Evolutionary conservation across 2,888 invertebrate species (phyloP).

Genomic region (Synanthedon tipuliformis): DNA sequence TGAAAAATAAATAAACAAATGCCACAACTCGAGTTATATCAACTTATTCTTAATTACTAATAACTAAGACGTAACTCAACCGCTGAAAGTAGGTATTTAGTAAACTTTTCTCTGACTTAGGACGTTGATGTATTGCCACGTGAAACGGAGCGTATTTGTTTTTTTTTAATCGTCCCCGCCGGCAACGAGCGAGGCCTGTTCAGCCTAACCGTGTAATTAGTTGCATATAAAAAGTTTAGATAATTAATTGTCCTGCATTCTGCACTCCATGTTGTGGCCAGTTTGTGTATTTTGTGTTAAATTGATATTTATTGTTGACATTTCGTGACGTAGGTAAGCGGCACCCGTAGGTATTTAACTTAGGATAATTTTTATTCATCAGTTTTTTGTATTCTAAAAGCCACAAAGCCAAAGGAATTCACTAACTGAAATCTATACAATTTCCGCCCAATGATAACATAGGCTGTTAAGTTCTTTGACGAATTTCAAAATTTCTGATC

Average conservation of each 20-base stretch:
- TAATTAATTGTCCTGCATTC: conserved; percentile 55
- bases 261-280: conserved; percentile 21
- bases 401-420: background rate
- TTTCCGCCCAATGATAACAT: no score
- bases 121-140: conserved; percentile 57
- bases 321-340: conserved; percentile 36
- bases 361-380: conserved; percentile 23
- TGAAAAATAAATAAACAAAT: conserved; percentile 39
- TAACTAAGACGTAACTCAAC: conserved; percentile 64
- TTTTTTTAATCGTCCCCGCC: conserved; percentile 22
- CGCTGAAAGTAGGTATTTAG: conserved; percentile 58
- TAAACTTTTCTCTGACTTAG: conserved; percentile 38
- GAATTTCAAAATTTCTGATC: no score
- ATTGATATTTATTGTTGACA: conserved; percentile 61
- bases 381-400: conserved; percentile 9
- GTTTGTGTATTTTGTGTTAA: conserved; percentile 29
- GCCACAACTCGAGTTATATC: conserved; percentile 40
- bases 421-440: no score
- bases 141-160: conserved; percentile 35
- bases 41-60: conserved; percentile 64
- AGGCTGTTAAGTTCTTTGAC: no score
- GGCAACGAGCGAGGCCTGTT: conserved; percentile 21
- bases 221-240: conserved; percentile 50
- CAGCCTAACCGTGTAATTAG: conserved; percentile 56
- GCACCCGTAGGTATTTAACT: conserved; percentile 25